Evolutionary conservation across 2,797 vertebrate species (phyloP).

Genomic region (Cyclopterus lumpus): DNA sequence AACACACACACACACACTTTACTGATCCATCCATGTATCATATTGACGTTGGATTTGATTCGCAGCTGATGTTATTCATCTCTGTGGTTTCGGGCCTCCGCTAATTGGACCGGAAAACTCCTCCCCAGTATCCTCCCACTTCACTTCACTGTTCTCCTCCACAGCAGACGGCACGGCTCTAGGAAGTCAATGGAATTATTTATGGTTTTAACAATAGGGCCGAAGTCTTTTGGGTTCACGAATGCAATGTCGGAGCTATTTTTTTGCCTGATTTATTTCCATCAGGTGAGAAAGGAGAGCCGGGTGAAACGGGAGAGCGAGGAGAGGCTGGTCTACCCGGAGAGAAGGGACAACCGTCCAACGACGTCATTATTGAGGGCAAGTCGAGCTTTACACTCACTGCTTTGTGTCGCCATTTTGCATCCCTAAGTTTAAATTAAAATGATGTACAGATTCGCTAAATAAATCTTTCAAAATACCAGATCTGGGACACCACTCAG

Average conservation of each 20-base stretch:
- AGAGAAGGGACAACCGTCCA: slow-evolving; percentile 86
- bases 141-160: slow-evolving; percentile 37
- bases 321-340: slow-evolving; percentile 89
- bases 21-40: slow-evolving; percentile 3
- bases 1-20: slow-evolving; percentile 2
- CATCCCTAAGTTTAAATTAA: neutral
- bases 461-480: too few species aligned
- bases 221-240: neutral
- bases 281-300: slow-evolving; percentile 81
- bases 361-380: slow-evolving; percentile 89
- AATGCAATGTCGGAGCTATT: neutral
- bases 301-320: slow-evolving; percentile 73
- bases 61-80: slow-evolving; percentile 63
- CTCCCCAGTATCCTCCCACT: slow-evolving; percentile 54
- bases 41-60: slow-evolving; percentile 15
- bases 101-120: slow-evolving; percentile 60
- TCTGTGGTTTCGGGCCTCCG: slow-evolving; percentile 59
- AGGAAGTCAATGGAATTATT: slow-evolving; percentile 47
- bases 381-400: slow-evolving; percentile 29
- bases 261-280: slow-evolving; percentile 8
- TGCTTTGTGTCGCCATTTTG: neutral
- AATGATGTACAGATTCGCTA: neutral
- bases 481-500: neutral
- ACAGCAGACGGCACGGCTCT: slow-evolving; percentile 27
- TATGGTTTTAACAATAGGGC: slow-evolving; percentile 29